Conservation (phyloP, 2,888 invertebrate genomes). For the Cephus nigrinus region DNA sequence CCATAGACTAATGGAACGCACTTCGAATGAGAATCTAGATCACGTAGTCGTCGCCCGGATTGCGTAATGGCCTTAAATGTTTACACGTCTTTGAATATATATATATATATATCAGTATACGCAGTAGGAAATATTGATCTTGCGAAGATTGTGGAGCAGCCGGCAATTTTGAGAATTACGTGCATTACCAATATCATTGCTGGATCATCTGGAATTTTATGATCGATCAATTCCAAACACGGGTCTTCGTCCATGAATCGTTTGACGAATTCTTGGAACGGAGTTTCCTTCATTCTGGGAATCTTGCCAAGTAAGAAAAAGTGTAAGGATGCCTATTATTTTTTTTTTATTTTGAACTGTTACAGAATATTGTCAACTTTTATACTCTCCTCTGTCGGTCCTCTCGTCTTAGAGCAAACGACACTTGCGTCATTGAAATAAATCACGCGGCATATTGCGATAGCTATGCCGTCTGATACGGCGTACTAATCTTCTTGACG, state of each 20-base stretch:
- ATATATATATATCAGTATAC: not conserved
- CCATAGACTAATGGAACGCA: not conserved
- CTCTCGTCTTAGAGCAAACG: not conserved
- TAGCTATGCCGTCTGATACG: not conserved
- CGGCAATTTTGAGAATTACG: not conserved
- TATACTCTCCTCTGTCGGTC: not conserved
- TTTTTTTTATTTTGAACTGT: not conserved
- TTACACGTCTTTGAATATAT: not conserved
- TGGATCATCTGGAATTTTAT: not conserved
- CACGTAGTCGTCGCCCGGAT: not conserved
- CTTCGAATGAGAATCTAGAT: not conserved
- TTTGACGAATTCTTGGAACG: not conserved
- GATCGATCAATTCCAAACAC: not conserved
- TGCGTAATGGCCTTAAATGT: not conserved
- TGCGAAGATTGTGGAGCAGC: not conserved
- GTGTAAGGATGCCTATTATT: not conserved
- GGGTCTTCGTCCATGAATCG: not conserved
- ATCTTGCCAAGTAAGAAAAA: not conserved
- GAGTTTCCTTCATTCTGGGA: not conserved
- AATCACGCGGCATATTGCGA: slow-evolving; percentile 3
- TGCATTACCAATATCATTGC: not conserved
- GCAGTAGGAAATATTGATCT: not conserved
- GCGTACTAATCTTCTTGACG: slow-evolving; percentile 7
- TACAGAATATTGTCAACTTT: not conserved
- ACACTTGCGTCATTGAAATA: slow-evolving; percentile 7